These are phyloP conservation scores for Poeciliopsis turrubarensis DNA, from an alignment of 2,113 vertebrate genomes.

Conservation along the genomic window DNA sequence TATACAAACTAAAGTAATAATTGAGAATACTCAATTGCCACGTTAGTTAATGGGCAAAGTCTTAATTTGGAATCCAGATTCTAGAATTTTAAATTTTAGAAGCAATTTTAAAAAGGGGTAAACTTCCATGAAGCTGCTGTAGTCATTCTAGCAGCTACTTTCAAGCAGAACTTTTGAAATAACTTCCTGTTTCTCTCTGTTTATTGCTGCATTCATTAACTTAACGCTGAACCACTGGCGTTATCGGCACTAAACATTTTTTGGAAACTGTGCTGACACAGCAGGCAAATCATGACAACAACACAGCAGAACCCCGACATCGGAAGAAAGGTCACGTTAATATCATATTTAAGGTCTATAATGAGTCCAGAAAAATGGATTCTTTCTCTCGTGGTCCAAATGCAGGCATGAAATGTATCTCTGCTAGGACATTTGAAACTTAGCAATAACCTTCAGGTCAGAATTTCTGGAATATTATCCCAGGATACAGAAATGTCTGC, in stretches of 20 bases:
- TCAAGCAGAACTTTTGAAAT: not conserved
- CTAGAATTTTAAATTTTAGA: not conserved
- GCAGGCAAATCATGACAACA: no score
- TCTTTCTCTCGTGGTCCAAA: no score
- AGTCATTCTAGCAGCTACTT: no score
- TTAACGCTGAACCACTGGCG: no score
- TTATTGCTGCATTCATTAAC: not conserved
- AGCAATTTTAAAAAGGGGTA: not conserved
- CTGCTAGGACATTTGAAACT: not conserved
- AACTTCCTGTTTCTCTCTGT: not conserved
- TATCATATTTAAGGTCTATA: not conserved
- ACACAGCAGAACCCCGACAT: no score
- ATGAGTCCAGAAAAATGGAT: no score
- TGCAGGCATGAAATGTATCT: not conserved
- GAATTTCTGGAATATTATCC: no score
- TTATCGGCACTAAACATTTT: no score
- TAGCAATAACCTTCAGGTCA: not conserved
- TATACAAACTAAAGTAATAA: not conserved
- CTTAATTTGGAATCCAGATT: not conserved
- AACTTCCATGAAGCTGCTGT: no score
- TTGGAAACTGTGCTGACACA: no score
- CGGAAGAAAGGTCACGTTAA: not conserved
- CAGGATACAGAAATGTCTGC: not conserved
- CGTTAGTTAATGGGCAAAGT: not conserved
- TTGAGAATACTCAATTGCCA: not conserved